These are phyloP conservation scores for Arremon aurantiirostris DNA, from an alignment of 2,797 vertebrate genomes.

Conservation along the genomic window DNA sequence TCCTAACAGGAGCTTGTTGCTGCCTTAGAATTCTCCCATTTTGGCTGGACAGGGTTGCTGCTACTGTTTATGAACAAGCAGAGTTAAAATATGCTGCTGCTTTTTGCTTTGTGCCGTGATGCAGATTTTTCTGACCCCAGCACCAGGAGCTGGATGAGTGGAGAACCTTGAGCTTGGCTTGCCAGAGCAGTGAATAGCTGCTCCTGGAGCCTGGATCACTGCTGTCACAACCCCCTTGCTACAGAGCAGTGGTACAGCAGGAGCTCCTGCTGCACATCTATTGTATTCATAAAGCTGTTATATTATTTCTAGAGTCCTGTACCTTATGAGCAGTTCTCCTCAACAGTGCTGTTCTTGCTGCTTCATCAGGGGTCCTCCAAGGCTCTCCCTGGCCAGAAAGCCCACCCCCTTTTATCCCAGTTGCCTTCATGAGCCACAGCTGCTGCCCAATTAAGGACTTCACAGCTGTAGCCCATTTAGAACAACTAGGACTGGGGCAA, in stretches of 20 bases:
- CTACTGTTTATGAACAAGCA: neutral
- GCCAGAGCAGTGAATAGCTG: neutral
- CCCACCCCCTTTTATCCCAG: too few species aligned
- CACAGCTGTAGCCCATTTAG: too few species aligned
- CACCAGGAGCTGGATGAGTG: neutral
- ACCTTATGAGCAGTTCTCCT: too few species aligned
- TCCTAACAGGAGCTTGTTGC: neutral
- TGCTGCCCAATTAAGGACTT: too few species aligned
- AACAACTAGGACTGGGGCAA: too few species aligned
- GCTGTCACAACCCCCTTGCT: neutral
- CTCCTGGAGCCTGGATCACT: neutral
- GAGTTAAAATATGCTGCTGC: neutral
- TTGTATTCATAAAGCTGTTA: too few species aligned
- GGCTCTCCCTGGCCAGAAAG: too few species aligned
- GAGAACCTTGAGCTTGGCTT: neutral
- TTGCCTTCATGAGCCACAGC: too few species aligned
- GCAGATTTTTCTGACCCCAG: neutral
- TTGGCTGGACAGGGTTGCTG: neutral
- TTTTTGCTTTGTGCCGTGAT: fast-evolving
- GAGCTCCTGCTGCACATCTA: neutral
- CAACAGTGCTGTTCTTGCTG: too few species aligned
- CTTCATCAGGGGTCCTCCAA: too few species aligned
- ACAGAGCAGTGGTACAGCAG: neutral
- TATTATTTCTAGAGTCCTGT: too few species aligned
- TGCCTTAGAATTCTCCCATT: neutral